Base-by-base conservation (phyloP, 2,113 vertebrate genomes). In the Heteronetta atricapilla region DNA sequence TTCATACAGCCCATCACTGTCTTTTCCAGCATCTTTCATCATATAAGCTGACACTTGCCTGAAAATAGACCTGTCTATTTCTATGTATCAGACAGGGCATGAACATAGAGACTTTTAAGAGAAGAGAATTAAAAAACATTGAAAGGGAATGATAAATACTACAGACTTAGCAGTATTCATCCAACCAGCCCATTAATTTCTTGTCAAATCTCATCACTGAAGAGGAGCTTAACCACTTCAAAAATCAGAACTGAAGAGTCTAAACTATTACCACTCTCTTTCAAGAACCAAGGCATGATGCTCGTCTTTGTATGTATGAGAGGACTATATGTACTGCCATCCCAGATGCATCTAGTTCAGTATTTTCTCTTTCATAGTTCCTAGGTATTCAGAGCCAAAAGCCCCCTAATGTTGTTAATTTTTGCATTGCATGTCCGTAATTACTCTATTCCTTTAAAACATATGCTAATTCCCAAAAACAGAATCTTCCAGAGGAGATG, bases 51-150 rank as follows among this genome's bases (percentile, higher is more conserved):
- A 56, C 10, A 88, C 23, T 20, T 72, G 33, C 42, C 68, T 77
- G 50, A 82, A 95, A 95, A 87, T 17, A 91, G 84, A 82, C 11
- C 17, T 58, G 14, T 55, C 55, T 94, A 11, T 28, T 82, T 28
- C 40, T 0, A 0, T 58, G 46, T 81, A 48, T 60, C 79, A 94
- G 36, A 66, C 26, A 63, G 21, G 22, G 9, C 55, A 67, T 69
- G 22, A 62, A 69, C n/a, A 62, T 8, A 70, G 66, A 60, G 17
- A 52, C 12, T 78, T 69, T 28, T 55, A 42, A 69, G 9, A 74
- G 31, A 66, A 82, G 15, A 66, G 60, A 78, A 82, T 23, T 9
- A 36, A 68, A 83, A 66, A n/a, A 7, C n/a, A 73, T 17, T 13
- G 13, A 55, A 82, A 82, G 82, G 8, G 29, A 85, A 77, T 52